Evolutionary conservation across 1,140 invertebrate genomes (phyloP), one percentile per base, ranked within the genome.

Genomic region (Papilio aristodemus): DNA sequence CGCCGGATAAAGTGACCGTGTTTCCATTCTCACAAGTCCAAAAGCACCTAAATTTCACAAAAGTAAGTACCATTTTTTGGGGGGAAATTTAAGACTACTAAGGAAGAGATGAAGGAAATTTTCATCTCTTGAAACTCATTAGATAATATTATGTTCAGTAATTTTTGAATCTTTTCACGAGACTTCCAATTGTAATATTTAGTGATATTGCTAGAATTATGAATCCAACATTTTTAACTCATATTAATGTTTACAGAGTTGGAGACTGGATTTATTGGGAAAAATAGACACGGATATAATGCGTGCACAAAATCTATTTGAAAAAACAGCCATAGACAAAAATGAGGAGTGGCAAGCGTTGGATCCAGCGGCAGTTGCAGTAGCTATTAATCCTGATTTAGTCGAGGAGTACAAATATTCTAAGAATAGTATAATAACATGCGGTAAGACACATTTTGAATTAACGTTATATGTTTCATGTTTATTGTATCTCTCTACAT

Each of bases 1-100:
- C 71, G 0, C 79, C 88, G 0, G 85, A 86, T 8, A 85, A 85
- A 76, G 85, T 89, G 13, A 89, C 86, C 0, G 10, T 90, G 0
- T 71, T 90, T 4, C 88, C 88, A 1, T 90, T 86, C 60, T 90
- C 88, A n/a, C 85, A 89, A 73, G 75, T 75, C 0, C 79, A 64
- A 64, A 68, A 73, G 0, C 67, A 74, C 68, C 70, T 86, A 4
- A 83, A 84, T 62, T 75, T 87, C 22, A 79, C 72, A 6, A 70
- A 66, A 63, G 85, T 85, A 63, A 75, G 79, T 75, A 17, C 9
- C 9, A 22, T 68, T 67, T 59, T 43, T 67, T 57, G n/a, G 13
- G 36, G 14, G 7, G 60, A 60, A 54, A 43, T 1, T 5, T 2
- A 43, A 54, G 0, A 32, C 2, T 32, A 32, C 27, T 32, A 32